Evolutionary conservation across 2,888 invertebrate species (phyloP).

Genomic region (Barypeithes pellucidus): DNA sequence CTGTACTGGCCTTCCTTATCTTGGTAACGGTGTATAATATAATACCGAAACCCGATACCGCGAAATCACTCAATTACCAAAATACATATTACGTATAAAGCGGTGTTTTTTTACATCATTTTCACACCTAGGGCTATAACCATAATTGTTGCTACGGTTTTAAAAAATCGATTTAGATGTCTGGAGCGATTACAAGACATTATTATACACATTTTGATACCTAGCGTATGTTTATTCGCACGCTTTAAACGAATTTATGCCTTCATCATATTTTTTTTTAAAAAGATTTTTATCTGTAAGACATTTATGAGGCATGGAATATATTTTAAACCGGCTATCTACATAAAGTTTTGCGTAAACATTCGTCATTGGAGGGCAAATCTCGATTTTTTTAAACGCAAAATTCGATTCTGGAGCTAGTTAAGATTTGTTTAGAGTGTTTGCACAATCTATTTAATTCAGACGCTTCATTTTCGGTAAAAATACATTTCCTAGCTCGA

Average conservation of each 20-base stretch:
- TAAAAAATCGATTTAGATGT: not conserved
- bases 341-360: not conserved
- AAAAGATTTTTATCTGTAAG: constrained; percentile 16
- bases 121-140: not conserved
- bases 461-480: no score
- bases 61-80: no score
- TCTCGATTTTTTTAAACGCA: no score
- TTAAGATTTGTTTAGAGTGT: no score
- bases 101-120: not conserved
- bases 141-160: not conserved
- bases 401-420: no score
- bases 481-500: no score
- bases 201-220: constrained; percentile 2
- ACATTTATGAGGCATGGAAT: not conserved
- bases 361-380: no score
- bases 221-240: not conserved
- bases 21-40: no score
- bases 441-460: no score
- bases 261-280: not conserved
- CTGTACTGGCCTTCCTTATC: no score
- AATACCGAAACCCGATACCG: no score
- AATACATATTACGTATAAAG: no score
- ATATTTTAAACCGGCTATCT: not conserved
- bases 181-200: not conserved
- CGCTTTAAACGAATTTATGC: not conserved